Percentiles rank a stretch among this genome's conserved stretches.
phyloP scores from a whole-genome alignment of 2,797 vertebrate genomes.

The Pitangus sulphuratus region DNA sequence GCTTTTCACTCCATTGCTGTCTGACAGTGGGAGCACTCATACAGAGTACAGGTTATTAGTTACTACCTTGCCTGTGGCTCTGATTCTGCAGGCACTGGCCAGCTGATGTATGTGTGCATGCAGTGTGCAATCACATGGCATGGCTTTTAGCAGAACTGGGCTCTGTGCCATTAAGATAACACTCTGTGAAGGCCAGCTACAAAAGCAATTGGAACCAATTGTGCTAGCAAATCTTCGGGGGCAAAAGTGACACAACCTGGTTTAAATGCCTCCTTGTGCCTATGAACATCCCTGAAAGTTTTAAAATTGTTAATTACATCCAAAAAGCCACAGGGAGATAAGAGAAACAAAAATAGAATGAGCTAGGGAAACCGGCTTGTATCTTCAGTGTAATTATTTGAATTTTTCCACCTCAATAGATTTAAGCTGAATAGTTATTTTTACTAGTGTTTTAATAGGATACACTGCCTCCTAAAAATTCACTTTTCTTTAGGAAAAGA shows the following conservation, averaged over 20 bases:
- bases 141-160: background rate
- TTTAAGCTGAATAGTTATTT: background rate
- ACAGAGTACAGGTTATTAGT: no score
- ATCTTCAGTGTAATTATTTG: background rate
- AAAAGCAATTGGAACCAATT: background rate
- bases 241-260: background rate
- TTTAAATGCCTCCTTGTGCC: background rate
- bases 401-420: background rate
- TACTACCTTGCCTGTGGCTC: background rate
- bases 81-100: background rate
- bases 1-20: background rate
- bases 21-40: background rate
- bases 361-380: background rate
- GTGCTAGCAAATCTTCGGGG: rapidly evolving
- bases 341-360: background rate
- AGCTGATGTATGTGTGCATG: rapidly evolving
- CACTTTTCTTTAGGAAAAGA: background rate
- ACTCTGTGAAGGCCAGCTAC: background rate
- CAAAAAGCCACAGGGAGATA: background rate
- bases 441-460: background rate
- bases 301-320: background rate
- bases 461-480: background rate
- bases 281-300: background rate
- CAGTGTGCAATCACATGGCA: rapidly evolving
- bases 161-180: background rate